Base-by-base conservation (phyloP, 1,140 invertebrate species). In the Bombus vancouverensis region DNA sequence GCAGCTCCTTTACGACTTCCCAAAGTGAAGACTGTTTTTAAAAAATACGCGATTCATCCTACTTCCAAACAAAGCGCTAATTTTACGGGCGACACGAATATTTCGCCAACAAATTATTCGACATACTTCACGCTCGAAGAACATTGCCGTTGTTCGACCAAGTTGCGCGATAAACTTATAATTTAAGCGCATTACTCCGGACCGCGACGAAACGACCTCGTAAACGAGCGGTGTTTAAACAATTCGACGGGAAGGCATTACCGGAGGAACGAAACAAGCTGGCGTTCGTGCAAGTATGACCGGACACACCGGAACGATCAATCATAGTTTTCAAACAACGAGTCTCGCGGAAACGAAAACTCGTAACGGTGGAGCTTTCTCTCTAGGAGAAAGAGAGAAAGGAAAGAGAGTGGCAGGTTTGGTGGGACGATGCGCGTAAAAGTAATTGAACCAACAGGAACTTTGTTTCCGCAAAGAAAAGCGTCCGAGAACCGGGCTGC, bases 241-340 rank as follows among this genome's bases (percentile, higher is more conserved):
- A 82, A 82, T 82, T 82, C 81, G 57, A 66, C 13, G 53, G 32
- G 1, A 42, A 34, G 59, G 37, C 53, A 66, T 47, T 42, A 44
- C n/a, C 22, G 18, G 34, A 57, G 37, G 34, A 75, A 75, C 9
- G 72, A 66, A 82, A 83, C 42, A 18, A 39, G 75, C 28, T 42
- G 44, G 28, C 18, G 37, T 59, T 34, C 39, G 65, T 15, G 65
- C 6, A 34, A 42, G 59, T 57, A 32, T 42, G 66, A 34, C n/a
- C 65, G 82, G 44, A 79, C 82, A 79, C 66, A 84, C 44, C n/a
- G 62, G 62, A 57, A 70, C 81, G 75, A 84, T 84, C 82, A 71
- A 79, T 84, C 82, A 84, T 79, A 84, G 74, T 84, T 84, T 71
- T 71, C 25, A 70, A 79, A 84, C 75, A 84, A 66, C 66, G 70